A percentile compares a stretch with the other conserved stretches of the same genome.
phyloP scores from a whole-genome alignment of 1,140 invertebrate species.

The Semibalanus balanoides region DNA sequence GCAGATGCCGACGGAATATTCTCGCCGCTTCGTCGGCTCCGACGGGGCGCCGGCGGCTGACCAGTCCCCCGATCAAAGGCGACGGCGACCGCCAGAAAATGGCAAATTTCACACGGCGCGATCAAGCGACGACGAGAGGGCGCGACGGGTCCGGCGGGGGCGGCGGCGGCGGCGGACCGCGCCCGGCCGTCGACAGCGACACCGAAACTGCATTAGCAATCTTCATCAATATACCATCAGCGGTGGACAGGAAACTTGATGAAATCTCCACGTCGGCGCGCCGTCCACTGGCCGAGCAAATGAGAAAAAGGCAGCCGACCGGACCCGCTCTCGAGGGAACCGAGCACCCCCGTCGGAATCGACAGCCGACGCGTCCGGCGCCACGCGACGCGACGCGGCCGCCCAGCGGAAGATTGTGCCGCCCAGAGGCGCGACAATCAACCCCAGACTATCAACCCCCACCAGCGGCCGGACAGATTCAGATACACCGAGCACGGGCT shows the following conservation, averaged over 20 bases:
- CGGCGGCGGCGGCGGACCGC: too few species aligned
- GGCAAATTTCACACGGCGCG: background rate
- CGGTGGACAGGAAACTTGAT: background rate
- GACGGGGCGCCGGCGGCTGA: background rate
- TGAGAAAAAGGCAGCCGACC: background rate
- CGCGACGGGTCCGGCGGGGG: too few species aligned
- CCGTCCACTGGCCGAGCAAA: background rate
- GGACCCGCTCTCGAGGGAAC: too few species aligned
- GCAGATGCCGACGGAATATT: background rate
- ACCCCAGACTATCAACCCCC: too few species aligned
- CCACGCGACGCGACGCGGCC: too few species aligned
- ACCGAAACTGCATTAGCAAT: background rate
- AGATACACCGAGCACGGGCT: too few species aligned
- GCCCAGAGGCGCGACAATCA: too few species aligned
- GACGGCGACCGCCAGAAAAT: background rate
- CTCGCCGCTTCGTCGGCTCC: background rate
- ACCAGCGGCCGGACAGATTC: too few species aligned
- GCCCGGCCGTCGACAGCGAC: background rate
- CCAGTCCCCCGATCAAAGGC: background rate
- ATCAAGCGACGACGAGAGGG: background rate
- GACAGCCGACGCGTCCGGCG: too few species aligned
- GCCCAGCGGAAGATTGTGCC: too few species aligned
- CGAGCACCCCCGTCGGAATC: too few species aligned
- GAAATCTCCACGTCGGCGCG: background rate
- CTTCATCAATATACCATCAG: slow-evolving; percentile 2